Percentiles rank a stretch among this genome's conserved stretches.
phyloP scores from a whole-genome alignment of 2,888 invertebrate species.

The Reticulitermes lucifugus region DNA sequence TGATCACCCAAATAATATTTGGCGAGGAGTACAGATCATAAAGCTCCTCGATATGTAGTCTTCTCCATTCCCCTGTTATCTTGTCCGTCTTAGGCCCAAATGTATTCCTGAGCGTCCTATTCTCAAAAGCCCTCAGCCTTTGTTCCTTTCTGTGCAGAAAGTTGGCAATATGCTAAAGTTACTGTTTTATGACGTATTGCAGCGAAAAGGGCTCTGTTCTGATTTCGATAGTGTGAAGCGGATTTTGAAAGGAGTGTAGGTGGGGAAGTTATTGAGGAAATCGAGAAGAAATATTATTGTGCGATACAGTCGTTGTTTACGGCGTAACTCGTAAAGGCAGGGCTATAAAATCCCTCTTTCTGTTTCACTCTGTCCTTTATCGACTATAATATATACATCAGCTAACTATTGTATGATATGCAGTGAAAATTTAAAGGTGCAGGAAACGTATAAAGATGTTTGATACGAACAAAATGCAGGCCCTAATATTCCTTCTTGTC shows the following conservation, averaged over 20 bases:
- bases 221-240: not conserved
- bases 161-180: no score
- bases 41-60: no score
- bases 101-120: no score
- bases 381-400: slow-evolving; percentile 20
- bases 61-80: no score
- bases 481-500: not conserved
- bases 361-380: slow-evolving; percentile 22
- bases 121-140: no score
- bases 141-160: no score
- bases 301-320: slow-evolving; percentile 29
- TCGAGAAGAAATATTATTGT: slow-evolving; percentile 36
- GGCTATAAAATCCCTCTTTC: slow-evolving; percentile 27
- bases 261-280: slow-evolving; percentile 39
- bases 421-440: not conserved
- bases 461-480: not conserved
- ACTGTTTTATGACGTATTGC: no score
- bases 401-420: not conserved
- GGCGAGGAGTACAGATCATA: no score
- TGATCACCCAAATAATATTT: no score
- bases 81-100: no score
- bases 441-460: not conserved
- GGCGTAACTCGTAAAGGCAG: slow-evolving; percentile 34
- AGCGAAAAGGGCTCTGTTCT: no score
- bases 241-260: not conserved